Conservation (phyloP, 1,140 invertebrate species). For the Homarus americanus region DNA sequence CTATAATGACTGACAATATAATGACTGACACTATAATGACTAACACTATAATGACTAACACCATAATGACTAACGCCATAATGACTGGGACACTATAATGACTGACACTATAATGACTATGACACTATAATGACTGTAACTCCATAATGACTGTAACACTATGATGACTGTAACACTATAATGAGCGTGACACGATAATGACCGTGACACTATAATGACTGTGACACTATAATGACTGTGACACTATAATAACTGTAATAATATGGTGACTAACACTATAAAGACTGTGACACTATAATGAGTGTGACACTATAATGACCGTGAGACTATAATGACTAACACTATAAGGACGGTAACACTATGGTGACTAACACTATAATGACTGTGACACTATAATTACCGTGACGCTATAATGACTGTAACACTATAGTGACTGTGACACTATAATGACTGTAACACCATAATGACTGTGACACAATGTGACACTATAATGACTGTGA, state of each 20-base stretch:
- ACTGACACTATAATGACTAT: too few relatives aligned
- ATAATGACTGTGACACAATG: not conserved
- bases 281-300: slow-evolving; percentile 13
- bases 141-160: not conserved
- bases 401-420: too few relatives aligned
- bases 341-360: not conserved
- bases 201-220: not conserved
- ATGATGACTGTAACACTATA: not conserved
- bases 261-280: not conserved
- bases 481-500: slow-evolving; percentile 3
- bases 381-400: not conserved
- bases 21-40: not conserved
- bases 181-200: not conserved
- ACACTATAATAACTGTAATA: not conserved
- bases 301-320: slow-evolving; percentile 8
- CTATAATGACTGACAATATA: not conserved
- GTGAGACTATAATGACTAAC: not conserved
- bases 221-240: not conserved
- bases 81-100: too few relatives aligned
- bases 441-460: too few relatives aligned
- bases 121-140: too few relatives aligned
- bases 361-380: not conserved
- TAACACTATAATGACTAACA: too few relatives aligned
- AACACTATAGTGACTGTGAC: too few relatives aligned
- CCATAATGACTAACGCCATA: too few relatives aligned